Conservation (phyloP, 2,888 invertebrate species). For the Macropis europaea region DNA sequence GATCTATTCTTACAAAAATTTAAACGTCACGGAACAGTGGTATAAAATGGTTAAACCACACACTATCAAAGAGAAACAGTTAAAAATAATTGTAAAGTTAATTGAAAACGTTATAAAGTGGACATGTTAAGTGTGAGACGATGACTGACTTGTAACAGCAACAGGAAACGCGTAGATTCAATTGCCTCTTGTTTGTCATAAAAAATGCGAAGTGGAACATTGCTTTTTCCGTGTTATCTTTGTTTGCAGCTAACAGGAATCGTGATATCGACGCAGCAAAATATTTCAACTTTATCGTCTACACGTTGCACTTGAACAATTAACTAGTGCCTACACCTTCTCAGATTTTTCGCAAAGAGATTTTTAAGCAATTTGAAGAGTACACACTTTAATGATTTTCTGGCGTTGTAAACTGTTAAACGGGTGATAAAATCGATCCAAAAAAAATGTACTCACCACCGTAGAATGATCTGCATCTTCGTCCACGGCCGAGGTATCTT, state of each 20-base stretch:
- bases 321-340: no score
- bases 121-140: no score
- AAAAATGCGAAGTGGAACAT: slow-evolving; percentile 48
- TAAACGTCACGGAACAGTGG: no score
- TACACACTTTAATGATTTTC: no score
- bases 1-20: no score
- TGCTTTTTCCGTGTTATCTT: slow-evolving; percentile 38
- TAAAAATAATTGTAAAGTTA: no score
- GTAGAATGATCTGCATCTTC: slow-evolving; percentile 63
- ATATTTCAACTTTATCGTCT: slow-evolving; percentile 24
- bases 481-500: slow-evolving; percentile 51
- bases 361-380: no score
- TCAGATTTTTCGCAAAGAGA: no score
- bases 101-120: not conserved
- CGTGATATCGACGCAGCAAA: slow-evolving; percentile 37
- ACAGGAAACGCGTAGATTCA: not conserved
- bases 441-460: slow-evolving; percentile 57
- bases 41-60: no score
- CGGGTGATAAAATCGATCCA: no score
- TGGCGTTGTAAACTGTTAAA: no score
- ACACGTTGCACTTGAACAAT: slow-evolving; percentile 11
- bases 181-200: slow-evolving; percentile 13
- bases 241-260: slow-evolving; percentile 30
- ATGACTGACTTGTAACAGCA: not conserved
- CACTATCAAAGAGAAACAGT: no score